Base-by-base conservation (phyloP, 2,888 invertebrate species). In the Drosophila subsilvestris region DNA sequence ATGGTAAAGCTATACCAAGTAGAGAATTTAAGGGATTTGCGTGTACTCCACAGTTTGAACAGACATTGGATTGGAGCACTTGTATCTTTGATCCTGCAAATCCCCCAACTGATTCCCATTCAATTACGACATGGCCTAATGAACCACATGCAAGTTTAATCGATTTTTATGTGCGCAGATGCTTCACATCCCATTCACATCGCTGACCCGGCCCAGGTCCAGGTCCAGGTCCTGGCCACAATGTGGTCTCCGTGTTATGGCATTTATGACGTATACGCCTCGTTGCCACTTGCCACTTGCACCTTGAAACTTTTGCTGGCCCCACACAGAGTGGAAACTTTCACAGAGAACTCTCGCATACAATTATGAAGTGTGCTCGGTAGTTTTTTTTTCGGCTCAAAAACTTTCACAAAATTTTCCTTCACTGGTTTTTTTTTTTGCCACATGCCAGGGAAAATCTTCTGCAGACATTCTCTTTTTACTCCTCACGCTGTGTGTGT, bases 221-320 rank as follows among this genome's bases (percentile, higher is more conserved):
- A 43, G 60, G 60, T 3, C 22, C 22, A 22, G 43, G 14, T 29
- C n/a, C 48, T 22, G 70, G 70, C 53, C 68, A 60, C 53, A 60
- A 20, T 45, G 66, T 58, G 72, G 72, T 68, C 75, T 74, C 67
- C 22, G 45, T 59, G 61, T 75, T 70, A 71, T 80, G 67, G 65
- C 78, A 71, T 87, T 80, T 74, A 88, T 83, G 78, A 88, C 86
- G 88, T 74, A 88, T 83, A 82, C 88, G 86, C 71, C 68, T 48
- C 69, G 80, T 22, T 22, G 22, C 25, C 25, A 6, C 5, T 79
- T 71, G 60, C 60, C 75, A 71, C 37, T 56, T 66, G 65, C 78
- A 86, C 88, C 86, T 85, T 88, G 80, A 76, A 88, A 75, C 59
- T 74, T 76, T 60, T 57, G 49, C 56, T 60, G 67, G 55, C 67